A percentile compares a stretch with the other conserved stretches of the same genome.
These are phyloP conservation scores for Oryzias melastigma DNA, from an alignment of 2,113 vertebrate genomes.

Conservation along the genomic window DNA sequence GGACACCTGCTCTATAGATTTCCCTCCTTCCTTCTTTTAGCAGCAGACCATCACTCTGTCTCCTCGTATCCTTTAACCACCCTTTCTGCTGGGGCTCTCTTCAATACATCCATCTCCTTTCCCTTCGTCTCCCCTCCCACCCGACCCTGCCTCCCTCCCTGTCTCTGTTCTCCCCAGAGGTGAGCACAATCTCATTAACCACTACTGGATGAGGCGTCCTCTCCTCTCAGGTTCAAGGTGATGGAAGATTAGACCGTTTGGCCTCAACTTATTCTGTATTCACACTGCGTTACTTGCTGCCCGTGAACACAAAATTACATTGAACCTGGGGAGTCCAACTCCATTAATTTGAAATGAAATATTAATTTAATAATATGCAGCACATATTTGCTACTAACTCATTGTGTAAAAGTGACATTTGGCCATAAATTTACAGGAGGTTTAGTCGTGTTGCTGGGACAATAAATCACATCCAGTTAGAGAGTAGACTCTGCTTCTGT, in stretches of 20 bases:
- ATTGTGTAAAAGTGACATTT: slow-evolving; percentile 98
- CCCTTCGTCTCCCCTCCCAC: slow-evolving; percentile 39
- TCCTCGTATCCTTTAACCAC: slow-evolving; percentile 38
- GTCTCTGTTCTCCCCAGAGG: slow-evolving; percentile 81
- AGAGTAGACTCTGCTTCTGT: slow-evolving; percentile 83
- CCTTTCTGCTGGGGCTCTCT: slow-evolving; percentile 18
- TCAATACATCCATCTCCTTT: slow-evolving; percentile 53
- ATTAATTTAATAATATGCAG: slow-evolving; percentile 99
- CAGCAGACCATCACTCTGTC: slow-evolving; percentile 38
- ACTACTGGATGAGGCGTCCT: slow-evolving; percentile 93
- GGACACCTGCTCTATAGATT: slow-evolving; percentile 55
- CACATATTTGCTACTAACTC: slow-evolving; percentile 99
- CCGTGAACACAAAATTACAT: slow-evolving; percentile 99
- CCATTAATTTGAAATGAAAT: slow-evolving; percentile 99
- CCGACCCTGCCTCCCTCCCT: slow-evolving; percentile 32
- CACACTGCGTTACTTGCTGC: slow-evolving; percentile 85
- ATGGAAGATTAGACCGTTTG: slow-evolving; percentile 98
- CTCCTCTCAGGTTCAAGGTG: slow-evolving; percentile 98
- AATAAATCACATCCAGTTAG: slow-evolving; percentile 95
- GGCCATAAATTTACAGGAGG: slow-evolving; percentile 92
- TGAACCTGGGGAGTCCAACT: slow-evolving; percentile 99
- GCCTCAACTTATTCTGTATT: slow-evolving; percentile 92
- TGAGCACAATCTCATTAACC: slow-evolving; percentile 96
- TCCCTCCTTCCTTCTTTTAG: slow-evolving; percentile 24
- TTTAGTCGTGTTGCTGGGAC: slow-evolving; percentile 83